A percentile compares a stretch with the other conserved stretches of the same genome.
These are phyloP conservation scores for Rhinolophus sinicus DNA, from an alignment of 2,113 vertebrate genomes.

Conservation along the genomic window DNA sequence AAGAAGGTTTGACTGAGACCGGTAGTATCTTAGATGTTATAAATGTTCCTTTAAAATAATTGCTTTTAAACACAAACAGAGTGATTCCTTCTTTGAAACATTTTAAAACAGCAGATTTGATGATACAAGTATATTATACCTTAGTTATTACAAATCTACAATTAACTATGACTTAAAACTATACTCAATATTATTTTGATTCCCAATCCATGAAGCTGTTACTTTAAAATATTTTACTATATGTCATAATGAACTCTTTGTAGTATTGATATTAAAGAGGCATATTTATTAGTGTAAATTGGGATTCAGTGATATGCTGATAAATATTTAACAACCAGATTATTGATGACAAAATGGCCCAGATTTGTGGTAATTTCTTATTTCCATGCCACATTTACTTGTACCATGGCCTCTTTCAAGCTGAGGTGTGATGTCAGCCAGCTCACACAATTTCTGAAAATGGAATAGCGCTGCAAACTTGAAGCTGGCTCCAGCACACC, in stretches of 20 bases:
- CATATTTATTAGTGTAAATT: not conserved
- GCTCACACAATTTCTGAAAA: not conserved
- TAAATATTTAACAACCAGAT: not conserved
- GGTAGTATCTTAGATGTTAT: not conserved
- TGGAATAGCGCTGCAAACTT: not conserved
- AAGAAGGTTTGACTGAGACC: not conserved
- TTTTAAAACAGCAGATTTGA: slow-evolving; percentile 21
- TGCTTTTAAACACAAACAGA: not conserved
- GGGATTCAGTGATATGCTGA: not conserved
- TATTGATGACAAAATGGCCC: not conserved
- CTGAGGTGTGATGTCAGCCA: not conserved
- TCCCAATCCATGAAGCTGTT: not conserved
- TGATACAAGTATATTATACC: not conserved
- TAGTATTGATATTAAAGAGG: not conserved
- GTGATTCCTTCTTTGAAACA: not conserved
- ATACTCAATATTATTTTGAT: not conserved
- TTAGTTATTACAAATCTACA: not conserved
- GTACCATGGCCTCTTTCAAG: not conserved
- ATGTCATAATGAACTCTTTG: not conserved
- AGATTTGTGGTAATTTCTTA: not conserved
- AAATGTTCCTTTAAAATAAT: not conserved
- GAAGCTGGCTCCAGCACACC: not conserved
- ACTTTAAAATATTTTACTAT: not conserved
- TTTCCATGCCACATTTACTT: not conserved
- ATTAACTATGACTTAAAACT: not conserved